Percentiles rank a stretch among this genome's conserved stretches.
These are phyloP conservation scores for Tineola bisselliella DNA, from an alignment of 2,888 invertebrate species.

Conservation along the genomic window DNA sequence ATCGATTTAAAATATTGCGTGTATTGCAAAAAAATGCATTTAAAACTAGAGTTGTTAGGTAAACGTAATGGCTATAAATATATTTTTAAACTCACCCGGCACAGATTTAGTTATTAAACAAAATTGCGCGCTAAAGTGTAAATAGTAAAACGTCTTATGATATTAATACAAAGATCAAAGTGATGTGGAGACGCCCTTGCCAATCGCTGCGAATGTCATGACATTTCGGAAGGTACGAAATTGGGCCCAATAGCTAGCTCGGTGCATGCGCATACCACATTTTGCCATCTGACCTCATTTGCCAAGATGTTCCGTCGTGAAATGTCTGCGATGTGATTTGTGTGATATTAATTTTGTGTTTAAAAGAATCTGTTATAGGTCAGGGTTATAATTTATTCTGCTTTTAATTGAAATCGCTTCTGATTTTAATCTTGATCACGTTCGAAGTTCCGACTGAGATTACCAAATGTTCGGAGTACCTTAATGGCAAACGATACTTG, in stretches of 20 bases:
- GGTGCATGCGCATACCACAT: conserved; percentile 4
- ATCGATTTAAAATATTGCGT: too few species aligned
- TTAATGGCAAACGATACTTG: too few species aligned
- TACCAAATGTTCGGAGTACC: too few species aligned
- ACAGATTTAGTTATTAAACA: too few species aligned
- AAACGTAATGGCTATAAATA: too few species aligned
- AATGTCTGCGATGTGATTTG: conserved; percentile 32
- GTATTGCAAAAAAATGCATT: too few species aligned
- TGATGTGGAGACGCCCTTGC: conserved; percentile 33
- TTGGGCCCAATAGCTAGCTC: conserved; percentile 11
- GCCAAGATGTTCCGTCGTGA: conserved; percentile 26
- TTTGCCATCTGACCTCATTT: conserved; percentile 33
- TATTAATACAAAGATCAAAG: conserved; percentile 17
- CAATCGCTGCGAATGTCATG: conserved; percentile 36
- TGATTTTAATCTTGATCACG: too few species aligned
- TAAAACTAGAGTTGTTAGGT: too few species aligned
- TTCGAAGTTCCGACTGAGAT: too few species aligned
- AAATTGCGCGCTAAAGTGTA: too few species aligned
- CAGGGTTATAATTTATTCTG: background rate
- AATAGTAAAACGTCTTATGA: conserved; percentile 13
- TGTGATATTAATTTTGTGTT: conserved; percentile 14
- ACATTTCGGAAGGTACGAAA: conserved; percentile 30
- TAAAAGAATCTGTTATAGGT: background rate
- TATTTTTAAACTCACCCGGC: too few species aligned
- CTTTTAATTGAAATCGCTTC: background rate